Percentiles rank a stretch among this genome's conserved stretches.
These are phyloP conservation scores for Zele albiditarsus DNA, from an alignment of 2,888 invertebrate species.

Conservation along the genomic window DNA sequence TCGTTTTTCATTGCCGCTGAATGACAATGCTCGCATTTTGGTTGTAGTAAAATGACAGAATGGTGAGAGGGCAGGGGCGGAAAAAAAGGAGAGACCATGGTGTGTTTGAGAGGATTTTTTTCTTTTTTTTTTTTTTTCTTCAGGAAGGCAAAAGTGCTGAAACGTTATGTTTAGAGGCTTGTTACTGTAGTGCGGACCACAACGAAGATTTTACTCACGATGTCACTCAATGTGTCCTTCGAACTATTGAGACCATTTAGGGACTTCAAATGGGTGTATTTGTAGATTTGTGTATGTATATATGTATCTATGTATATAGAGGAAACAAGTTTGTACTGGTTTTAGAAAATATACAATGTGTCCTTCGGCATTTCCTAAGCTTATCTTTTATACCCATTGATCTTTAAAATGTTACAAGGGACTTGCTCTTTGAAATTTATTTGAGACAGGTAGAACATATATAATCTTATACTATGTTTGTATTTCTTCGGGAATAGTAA, in stretches of 20 bases:
- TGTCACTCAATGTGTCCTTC: background rate
- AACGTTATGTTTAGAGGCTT: background rate
- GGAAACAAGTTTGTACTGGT: background rate
- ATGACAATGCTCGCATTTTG: conserved; percentile 22
- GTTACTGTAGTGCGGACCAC: background rate
- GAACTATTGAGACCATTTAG: background rate
- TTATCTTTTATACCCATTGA: background rate
- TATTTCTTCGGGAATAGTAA: background rate
- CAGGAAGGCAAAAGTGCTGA: background rate
- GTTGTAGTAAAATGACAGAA: conserved; percentile 8
- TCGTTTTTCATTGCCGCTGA: conserved; percentile 28
- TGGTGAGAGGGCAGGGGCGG: background rate
- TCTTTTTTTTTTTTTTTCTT: background rate
- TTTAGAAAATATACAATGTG: background rate
- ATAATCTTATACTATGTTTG: background rate
- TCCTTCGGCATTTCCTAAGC: background rate
- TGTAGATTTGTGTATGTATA: background rate
- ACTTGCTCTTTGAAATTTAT: background rate
- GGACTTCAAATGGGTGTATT: background rate
- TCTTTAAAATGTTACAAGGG: background rate
- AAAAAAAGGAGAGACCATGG: conserved; percentile 8
- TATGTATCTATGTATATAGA: background rate
- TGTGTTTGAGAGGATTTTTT: background rate
- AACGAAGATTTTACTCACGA: background rate
- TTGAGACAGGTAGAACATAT: background rate